phyloP scores from a whole-genome alignment of 2,888 invertebrate species.

The Biston stratarius region DNA sequence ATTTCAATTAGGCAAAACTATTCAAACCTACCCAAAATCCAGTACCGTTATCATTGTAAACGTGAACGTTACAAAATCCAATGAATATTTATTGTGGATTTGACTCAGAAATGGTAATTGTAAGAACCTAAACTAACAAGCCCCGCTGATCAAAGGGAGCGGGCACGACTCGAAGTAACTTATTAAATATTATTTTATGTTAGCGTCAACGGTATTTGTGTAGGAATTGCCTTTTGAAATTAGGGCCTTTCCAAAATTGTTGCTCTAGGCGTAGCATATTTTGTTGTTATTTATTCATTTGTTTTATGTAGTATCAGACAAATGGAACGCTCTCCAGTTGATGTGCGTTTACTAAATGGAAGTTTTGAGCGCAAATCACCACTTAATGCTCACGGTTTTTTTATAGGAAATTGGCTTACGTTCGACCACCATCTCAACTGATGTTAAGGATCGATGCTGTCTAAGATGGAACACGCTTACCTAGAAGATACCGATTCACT shows the following conservation, averaged over 20 bases:
- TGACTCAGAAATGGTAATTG: slow-evolving; percentile 47
- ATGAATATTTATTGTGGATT: slow-evolving; percentile 52
- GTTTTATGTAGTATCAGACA: neutral
- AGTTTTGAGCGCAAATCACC: too few relatives aligned
- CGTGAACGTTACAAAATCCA: slow-evolving; percentile 42
- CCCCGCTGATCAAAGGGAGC: slow-evolving; percentile 45
- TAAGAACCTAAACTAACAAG: slow-evolving; percentile 51
- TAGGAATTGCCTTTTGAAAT: slow-evolving; percentile 27
- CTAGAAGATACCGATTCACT: too few relatives aligned
- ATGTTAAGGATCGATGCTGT: too few relatives aligned
- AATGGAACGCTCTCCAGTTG: too few relatives aligned
- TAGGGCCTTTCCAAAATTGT: slow-evolving; percentile 1
- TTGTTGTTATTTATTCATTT: neutral
- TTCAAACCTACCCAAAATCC: slow-evolving; percentile 23
- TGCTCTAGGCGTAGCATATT: neutral
- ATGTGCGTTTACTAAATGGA: too few relatives aligned
- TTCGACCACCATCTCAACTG: too few relatives aligned
- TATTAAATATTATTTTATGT: slow-evolving; percentile 38
- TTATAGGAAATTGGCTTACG: too few relatives aligned
- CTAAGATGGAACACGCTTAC: too few relatives aligned
- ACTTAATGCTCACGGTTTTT: too few relatives aligned
- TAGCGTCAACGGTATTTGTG: slow-evolving; percentile 28
- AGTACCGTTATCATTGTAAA: slow-evolving; percentile 33
- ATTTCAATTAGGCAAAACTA: slow-evolving; percentile 26
- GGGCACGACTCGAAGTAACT: slow-evolving; percentile 24